Conservation (phyloP, 2,797 vertebrate species). For the Helicolenus hilgendorfi region DNA sequence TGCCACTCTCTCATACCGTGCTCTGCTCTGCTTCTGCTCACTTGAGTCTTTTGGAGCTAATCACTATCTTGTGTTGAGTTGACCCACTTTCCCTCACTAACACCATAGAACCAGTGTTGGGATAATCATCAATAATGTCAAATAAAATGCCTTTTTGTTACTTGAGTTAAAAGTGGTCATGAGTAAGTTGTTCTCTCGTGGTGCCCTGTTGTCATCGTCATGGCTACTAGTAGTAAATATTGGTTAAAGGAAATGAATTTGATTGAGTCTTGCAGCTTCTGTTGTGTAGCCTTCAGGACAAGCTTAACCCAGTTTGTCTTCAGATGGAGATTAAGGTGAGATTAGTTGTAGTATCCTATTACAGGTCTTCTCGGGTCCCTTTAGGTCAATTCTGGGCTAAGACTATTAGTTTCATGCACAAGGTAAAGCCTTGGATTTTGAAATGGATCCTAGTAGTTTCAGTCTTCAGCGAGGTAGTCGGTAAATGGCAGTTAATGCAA, state of each 20-base stretch:
- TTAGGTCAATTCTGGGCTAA: constrained; percentile 19
- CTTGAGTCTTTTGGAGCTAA: constrained; percentile 6
- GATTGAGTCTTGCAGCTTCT: background rate
- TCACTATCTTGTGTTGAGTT: constrained; percentile 9
- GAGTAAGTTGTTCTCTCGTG: background rate
- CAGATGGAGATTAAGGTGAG: constrained; percentile 74
- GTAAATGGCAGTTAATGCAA: background rate
- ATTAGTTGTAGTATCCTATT: constrained; percentile 74
- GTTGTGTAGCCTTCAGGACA: constrained; percentile 28
- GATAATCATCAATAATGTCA: background rate
- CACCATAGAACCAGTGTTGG: constrained; percentile 11
- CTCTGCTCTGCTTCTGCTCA: constrained; percentile 19
- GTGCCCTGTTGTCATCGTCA: background rate
- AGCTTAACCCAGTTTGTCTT: constrained; percentile 72
- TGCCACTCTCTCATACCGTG: background rate
- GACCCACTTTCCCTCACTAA: constrained; percentile 47
- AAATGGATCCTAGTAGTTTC: constrained; percentile 11
- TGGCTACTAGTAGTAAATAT: background rate
- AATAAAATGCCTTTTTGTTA: background rate
- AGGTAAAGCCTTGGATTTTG: constrained; percentile 4
- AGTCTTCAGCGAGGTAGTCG: background rate
- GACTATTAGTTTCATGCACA: background rate
- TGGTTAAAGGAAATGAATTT: background rate
- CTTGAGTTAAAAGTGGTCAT: background rate
- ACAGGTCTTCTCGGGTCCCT: constrained; percentile 20